These are phyloP conservation scores for Caranx ignobilis DNA, from an alignment of 2,113 vertebrate species.

Conservation along the genomic window DNA sequence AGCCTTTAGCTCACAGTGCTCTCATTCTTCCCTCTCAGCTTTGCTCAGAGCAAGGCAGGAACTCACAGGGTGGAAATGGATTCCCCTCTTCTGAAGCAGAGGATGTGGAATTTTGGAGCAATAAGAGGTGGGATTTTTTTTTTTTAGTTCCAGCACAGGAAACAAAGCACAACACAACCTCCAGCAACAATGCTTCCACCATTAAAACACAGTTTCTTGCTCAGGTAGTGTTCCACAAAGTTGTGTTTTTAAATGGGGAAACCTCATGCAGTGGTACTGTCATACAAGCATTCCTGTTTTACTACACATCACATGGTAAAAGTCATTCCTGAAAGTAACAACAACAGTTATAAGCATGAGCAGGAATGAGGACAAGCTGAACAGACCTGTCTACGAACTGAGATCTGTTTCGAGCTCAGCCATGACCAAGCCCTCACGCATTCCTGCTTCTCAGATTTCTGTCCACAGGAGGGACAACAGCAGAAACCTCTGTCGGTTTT, in stretches of 20 bases:
- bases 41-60: constrained; percentile 52
- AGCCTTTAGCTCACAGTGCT: constrained; percentile 50
- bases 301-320: constrained; percentile 34
- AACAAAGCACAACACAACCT: constrained; percentile 54
- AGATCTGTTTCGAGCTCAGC: constrained; percentile 56
- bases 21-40: constrained; percentile 60
- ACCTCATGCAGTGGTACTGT: constrained; percentile 1
- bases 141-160: constrained; percentile 43
- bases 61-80: constrained; percentile 72
- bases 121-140: constrained; percentile 42
- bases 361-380: constrained; percentile 78
- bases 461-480: constrained; percentile 67
- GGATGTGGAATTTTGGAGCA: constrained; percentile 75
- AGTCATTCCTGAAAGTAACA: constrained; percentile 41
- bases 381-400: constrained; percentile 70
- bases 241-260: background rate
- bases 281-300: constrained; percentile 48
- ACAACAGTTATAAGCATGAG: constrained; percentile 55
- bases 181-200: constrained; percentile 24
- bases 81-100: constrained; percentile 68
- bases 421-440: constrained; percentile 67
- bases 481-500: constrained; percentile 49
- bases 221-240: background rate
- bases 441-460: constrained; percentile 81
- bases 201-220: background rate